Base-by-base conservation (phyloP, 2,113 vertebrate species). In the Butastur rufipennis region DNA sequence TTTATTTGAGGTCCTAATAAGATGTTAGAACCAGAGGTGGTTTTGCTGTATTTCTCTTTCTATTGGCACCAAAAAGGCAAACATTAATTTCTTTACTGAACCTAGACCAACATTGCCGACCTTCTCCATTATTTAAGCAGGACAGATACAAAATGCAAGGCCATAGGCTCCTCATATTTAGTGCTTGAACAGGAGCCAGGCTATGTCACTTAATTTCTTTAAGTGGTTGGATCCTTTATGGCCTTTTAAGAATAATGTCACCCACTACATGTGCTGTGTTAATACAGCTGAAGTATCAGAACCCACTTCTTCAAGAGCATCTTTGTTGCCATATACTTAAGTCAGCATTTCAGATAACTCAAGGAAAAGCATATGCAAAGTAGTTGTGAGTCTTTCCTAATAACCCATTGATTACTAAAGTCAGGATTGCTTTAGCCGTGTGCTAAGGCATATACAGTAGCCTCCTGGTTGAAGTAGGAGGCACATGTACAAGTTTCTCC, bases 131-230 rank as follows among this genome's bases (percentile, higher is more conserved):
- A 18, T 68, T 90, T 82, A 61, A 59, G 74, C 71, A 90, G 71
- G 45, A 77, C 61, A 83, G 47, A 93, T 63, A 42, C 18, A 58
- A 90, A 95, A 79, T 29, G 43, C n/a, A 79, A 92, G 38, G 75
- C 75, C 36, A 22, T 15, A 52, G 56, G 52, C n/a, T 88, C 9
- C 43, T 95, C 25, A n/a, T 77, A 88, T 74, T 93, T 78, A 90
- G 40, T 67, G 26, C 42, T 78, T 95, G 86, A 93, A 91, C 50
- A 81, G 22, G 21, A 91, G 77, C 91, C 90, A 90, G 73, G 17
- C 50, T 59, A n/a, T 59, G 47, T 45, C 72, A 80, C 78, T 90
- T 96, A 88, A 92, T 96, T 95, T 93, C 83, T 92, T 36, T 96
- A 89, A 96, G 95, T 95, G 65, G 23, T 34, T 92, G 80, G 65